phyloP scores from a whole-genome alignment of 2,888 invertebrate species.

The Mesodorylaimus sp. region DNA sequence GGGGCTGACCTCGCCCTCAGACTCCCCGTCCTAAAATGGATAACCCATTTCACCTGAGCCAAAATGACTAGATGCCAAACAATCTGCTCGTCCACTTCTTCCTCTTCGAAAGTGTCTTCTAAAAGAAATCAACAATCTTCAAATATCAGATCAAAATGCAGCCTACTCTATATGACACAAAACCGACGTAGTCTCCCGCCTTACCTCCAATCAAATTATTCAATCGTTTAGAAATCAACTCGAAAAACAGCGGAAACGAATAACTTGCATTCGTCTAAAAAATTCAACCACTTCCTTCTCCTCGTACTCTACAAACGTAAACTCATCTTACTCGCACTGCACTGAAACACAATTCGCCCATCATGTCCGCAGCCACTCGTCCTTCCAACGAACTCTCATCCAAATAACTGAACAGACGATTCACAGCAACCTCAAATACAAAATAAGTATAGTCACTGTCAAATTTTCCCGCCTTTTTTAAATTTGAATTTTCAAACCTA shows the following conservation, averaged over 20 bases:
- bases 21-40: no score
- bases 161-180: no score
- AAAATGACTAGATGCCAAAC: conserved; percentile 23
- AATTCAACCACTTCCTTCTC: neutral
- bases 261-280: conserved; percentile 6
- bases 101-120: conserved; percentile 14
- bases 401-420: conserved; percentile 52
- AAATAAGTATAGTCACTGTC: no score
- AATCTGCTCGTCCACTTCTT: conserved; percentile 20
- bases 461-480: neutral
- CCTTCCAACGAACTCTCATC: conserved; percentile 59
- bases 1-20: no score
- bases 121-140: neutral
- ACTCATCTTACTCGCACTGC: conserved; percentile 34
- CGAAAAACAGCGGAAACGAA: neutral
- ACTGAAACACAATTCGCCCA: conserved; percentile 50
- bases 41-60: conserved; percentile 15
- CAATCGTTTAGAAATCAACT: neutral
- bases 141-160: no score
- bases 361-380: conserved; percentile 59
- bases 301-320: neutral
- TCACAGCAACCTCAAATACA: conserved; percentile 44
- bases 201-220: conserved; percentile 1
- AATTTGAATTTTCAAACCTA: neutral
- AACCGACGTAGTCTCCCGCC: no score